These are phyloP conservation scores for Danionella cerebrum DNA, from an alignment of 2,113 vertebrate species.

Conservation along the genomic window DNA sequence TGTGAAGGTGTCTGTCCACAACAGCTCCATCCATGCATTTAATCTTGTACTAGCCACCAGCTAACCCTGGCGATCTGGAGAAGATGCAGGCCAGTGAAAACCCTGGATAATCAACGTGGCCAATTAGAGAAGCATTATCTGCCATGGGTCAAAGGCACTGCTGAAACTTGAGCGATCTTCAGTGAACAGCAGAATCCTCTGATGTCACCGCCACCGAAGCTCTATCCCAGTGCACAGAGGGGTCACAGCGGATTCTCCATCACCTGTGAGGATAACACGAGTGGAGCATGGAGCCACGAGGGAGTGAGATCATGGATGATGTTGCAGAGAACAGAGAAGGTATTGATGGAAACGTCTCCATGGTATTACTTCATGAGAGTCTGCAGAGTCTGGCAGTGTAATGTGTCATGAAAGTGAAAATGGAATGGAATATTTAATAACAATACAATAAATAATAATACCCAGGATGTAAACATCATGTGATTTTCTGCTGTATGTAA, in stretches of 20 bases:
- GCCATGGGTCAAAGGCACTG: constrained; percentile 22
- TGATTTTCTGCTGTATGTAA: too few species aligned
- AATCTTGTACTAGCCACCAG: constrained; percentile 47
- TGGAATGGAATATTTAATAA: too few species aligned
- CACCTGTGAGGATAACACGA: background rate
- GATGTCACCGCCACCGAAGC: constrained; percentile 4
- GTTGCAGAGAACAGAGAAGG: background rate
- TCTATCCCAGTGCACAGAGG: background rate
- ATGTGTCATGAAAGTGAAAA: too few species aligned
- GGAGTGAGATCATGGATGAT: background rate
- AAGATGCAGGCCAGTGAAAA: constrained; percentile 43
- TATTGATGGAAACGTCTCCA: background rate
- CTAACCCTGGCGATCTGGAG: constrained; percentile 11
- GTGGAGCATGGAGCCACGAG: background rate
- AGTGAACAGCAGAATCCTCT: constrained; percentile 35
- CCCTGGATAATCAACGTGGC: constrained; percentile 55
- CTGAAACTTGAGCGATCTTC: constrained; percentile 36
- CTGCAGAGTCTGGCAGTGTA: too few species aligned
- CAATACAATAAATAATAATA: too few species aligned
- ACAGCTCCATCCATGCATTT: constrained; percentile 13
- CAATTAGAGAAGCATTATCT: constrained; percentile 49
- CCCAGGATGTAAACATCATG: too few species aligned
- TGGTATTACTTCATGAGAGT: too few species aligned
- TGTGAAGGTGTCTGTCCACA: constrained; percentile 9
- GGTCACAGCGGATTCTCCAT: constrained; percentile 17